Evolutionary conservation across 2,888 invertebrate genomes (phyloP), one percentile per base, ranked within the genome.

Genomic region (Macaria liturata): DNA sequence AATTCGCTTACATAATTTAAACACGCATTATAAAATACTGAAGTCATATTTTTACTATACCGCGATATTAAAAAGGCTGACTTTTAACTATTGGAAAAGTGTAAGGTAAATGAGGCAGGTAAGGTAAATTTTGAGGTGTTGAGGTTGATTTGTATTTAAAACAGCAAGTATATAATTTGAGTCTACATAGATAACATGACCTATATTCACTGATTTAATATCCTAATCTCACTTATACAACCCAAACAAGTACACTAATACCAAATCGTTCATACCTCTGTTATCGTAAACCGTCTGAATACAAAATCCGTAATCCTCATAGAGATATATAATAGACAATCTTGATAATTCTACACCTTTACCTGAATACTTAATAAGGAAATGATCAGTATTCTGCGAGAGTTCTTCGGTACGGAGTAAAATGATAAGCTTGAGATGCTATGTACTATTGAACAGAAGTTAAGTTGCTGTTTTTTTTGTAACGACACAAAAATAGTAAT

Each of bases 301-400:
- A 63, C 65, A 59, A 67, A 73, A 68, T 58, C 66, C 61, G 65
- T 72, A 77, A 80, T 74, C 66, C 70, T 59, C 68, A 71, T 66
- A 66, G 68, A 69, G 72, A 76, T 77, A 81, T 84, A 82, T 81
- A 81, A 60, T 60, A 86, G 78, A 78, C 77, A 80, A 85, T 87
- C 83, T 76, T 77, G 81, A 86, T 88, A 86, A 87, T 80, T 78
- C 83, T 72, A 76, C 77, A 80, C 81, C 83, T 85, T 81, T 78
- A 84, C 82, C 81, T 84, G 90, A 81, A 90, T 90, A 84, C 87
- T 77, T 83, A 89, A 88, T 83, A 71, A 77, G 73, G 70, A 75
- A 70, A 74, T 76, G 76, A 91, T 91, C 89, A 90, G 88, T 89
- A 91, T 91, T 91, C 90, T 73, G 73, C 65, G 74, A 72, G 80